phyloP scores from a whole-genome alignment of 2,888 invertebrate species.

The Pseudococcus longispinus region DNA sequence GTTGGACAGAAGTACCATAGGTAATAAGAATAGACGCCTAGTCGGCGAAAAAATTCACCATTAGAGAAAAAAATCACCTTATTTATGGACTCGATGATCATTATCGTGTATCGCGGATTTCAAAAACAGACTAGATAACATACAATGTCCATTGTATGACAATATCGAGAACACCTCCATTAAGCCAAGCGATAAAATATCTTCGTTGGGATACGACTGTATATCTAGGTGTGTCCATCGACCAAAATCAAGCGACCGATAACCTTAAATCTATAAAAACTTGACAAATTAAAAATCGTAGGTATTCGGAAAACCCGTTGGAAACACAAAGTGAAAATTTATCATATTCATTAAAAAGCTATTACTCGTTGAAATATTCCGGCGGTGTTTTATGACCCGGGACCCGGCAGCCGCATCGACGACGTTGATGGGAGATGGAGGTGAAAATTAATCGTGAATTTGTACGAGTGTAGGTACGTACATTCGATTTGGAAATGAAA shows the following conservation, averaged over 20 bases:
- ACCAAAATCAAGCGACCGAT: neutral
- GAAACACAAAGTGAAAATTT: neutral
- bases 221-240: neutral
- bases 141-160: neutral
- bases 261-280: neutral
- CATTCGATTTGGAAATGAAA: conserved; percentile 11
- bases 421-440: neutral
- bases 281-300: neutral
- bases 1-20: neutral
- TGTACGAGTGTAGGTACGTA: neutral
- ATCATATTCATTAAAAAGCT: conserved; percentile 9
- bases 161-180: neutral
- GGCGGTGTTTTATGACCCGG: neutral
- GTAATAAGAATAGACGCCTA: neutral
- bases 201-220: neutral
- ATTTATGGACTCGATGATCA: neutral
- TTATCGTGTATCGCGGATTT: neutral
- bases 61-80: neutral
- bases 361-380: neutral
- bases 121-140: neutral
- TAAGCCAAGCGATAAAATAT: neutral
- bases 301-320: neutral
- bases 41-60: neutral
- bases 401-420: no score
- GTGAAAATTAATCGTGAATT: conserved; percentile 18